Base-by-base conservation (phyloP, 1,140 invertebrate species). In the Drosophila lacertosa region DNA sequence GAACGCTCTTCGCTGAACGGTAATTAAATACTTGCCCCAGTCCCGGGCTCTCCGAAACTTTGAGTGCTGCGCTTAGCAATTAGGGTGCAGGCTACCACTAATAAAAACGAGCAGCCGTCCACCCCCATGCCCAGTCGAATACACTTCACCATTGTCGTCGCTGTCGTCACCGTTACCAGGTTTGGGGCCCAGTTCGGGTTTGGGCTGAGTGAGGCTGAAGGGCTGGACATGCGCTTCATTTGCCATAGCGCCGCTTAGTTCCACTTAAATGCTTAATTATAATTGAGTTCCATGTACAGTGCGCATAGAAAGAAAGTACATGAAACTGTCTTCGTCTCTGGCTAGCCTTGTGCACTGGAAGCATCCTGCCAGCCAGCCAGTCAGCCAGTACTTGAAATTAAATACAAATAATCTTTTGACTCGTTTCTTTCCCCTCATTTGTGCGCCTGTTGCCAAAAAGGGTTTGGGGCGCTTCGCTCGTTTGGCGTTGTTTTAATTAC, bases 401-500 rank as follows among this genome's bases (percentile, higher is more conserved):
- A 86, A 88, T 88, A 86, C 82, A 86, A 86, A 86, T 86, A 86
- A 86, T 86, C 82, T 86, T 88, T 86, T 81, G 82, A 88, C 82
- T 86, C 77, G 68, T 55, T 59, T 42, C 26, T 40, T 42, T 32
- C 1, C 47, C 16, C 15, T 13, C 9, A 10, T 4, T 50, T 45
- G 37, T 10, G 9, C 16, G 9, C 29, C 3, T 16, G n/a, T 33
- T 39, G 40, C 15, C 20, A 3, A 35, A 64, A 75, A 73, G 62
- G 75, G 62, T 60, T 62, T 40, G 54, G 32, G 68, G 29, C 47
- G 39, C 47, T 55, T 58, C 47, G 58, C 71, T 65, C 67, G 55
- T 57, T 81, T 65, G 75, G 80, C 86, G 81, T 86, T 89, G 77
- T 89, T 89, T 89, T 89, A 89, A 89, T 89, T 89, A 82, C 81